A percentile compares a stretch with the other conserved stretches of the same genome.
These are phyloP conservation scores for Remorina albescens DNA, from an alignment of 2,797 vertebrate species.

Conservation along the genomic window DNA sequence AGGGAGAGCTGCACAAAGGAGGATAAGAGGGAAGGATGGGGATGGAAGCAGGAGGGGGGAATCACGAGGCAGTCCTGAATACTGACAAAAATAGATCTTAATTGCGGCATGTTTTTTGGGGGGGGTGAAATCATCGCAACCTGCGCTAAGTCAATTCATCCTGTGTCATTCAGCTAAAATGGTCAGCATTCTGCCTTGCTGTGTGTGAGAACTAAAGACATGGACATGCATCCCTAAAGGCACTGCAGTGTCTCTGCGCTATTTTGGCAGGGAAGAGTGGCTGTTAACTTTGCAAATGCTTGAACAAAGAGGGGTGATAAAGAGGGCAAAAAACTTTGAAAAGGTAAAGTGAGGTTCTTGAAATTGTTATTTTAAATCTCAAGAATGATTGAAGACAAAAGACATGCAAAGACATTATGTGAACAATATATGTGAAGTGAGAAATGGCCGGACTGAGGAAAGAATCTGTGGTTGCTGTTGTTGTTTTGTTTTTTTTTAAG, in stretches of 20 bases:
- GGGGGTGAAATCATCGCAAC: conserved; percentile 57
- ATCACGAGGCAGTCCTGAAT: conserved; percentile 70
- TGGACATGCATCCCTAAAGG: conserved; percentile 65
- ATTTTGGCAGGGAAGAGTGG: conserved; percentile 39
- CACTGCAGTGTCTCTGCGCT: conserved; percentile 64
- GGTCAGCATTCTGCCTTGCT: conserved; percentile 62
- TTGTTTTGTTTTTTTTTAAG: conserved; percentile 7
- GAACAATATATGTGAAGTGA: conserved; percentile 24
- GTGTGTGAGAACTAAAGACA: conserved; percentile 58
- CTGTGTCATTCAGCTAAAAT: conserved; percentile 65
- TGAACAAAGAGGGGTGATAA: conserved; percentile 34
- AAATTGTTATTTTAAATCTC: conserved; percentile 38
- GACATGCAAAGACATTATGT: too few relatives aligned
- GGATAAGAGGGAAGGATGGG: conserved; percentile 38
- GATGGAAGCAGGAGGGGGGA: conserved; percentile 31
- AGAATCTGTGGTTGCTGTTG: background rate
- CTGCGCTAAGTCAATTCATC: conserved; percentile 67
- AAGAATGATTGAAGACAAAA: conserved; percentile 20
- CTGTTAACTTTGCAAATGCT: conserved; percentile 52
- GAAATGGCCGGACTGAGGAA: background rate
- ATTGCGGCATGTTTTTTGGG: conserved; percentile 64
- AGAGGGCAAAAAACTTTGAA: conserved; percentile 19
- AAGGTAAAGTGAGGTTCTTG: conserved; percentile 18
- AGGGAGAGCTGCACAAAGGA: conserved; percentile 52
- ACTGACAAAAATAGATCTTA: conserved; percentile 72